phyloP scores from a whole-genome alignment of 2,797 vertebrate genomes.

The Mormyrops boulengeri region DNA sequence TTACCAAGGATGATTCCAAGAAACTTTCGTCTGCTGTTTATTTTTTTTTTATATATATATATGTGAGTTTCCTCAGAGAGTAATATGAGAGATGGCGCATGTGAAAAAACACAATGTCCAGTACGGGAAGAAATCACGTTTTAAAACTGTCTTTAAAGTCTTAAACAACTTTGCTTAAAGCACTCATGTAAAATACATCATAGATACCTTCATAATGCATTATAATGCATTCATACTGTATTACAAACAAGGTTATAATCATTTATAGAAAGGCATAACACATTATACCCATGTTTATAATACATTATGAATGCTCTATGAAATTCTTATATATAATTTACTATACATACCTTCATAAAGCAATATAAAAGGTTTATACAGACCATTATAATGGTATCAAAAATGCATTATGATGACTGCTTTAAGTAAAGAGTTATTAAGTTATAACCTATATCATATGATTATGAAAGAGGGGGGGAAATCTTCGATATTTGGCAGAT shows the following conservation, averaged over 20 bases:
- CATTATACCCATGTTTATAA: not conserved
- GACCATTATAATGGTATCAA: not conserved
- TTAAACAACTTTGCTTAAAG: not conserved
- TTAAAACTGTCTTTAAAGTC: not conserved
- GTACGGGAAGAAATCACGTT: conserved; percentile 53
- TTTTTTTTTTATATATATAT: not conserved
- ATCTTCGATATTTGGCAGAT: not conserved
- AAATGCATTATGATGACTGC: not conserved
- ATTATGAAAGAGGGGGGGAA: not conserved
- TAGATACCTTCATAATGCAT: not conserved
- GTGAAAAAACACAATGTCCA: conserved; percentile 55
- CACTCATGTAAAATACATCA: not conserved
- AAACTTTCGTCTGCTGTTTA: not conserved
- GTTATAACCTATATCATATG: not conserved
- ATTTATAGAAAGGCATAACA: not conserved
- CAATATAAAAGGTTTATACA: not conserved
- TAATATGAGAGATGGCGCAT: conserved; percentile 60
- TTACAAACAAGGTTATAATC: not conserved
- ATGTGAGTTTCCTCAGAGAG: conserved; percentile 14
- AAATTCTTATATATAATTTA: not conserved
- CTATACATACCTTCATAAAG: not conserved
- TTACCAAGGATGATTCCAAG: not conserved
- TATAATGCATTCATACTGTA: not conserved
- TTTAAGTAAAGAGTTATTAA: not conserved
- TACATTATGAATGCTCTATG: not conserved